A percentile compares a stretch with the other conserved stretches of the same genome.
Evolutionary conservation across 2,797 vertebrate species (phyloP).

Genomic region (Phyllotis vaccarum): DNA sequence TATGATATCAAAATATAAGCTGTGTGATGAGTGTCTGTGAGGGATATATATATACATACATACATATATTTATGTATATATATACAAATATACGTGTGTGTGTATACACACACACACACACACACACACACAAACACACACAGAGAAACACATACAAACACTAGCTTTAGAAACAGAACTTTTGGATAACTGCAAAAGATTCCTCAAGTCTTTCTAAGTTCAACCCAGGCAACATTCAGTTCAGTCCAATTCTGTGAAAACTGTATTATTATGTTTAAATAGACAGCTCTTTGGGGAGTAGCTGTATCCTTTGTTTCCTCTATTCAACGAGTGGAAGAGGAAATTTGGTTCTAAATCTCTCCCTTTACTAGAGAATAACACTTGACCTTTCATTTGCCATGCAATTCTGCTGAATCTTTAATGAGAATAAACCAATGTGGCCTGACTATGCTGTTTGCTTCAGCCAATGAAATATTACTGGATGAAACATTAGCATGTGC

Average conservation of each 20-base stretch:
- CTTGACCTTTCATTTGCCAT: constrained; percentile 1
- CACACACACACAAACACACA: background rate
- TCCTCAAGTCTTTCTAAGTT: constrained; percentile 48
- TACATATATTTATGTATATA: too few species aligned
- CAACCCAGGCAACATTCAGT: background rate
- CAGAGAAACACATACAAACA: too few species aligned
- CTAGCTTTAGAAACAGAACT: background rate
- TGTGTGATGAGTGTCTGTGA: background rate
- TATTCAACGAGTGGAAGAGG: background rate
- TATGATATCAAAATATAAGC: background rate
- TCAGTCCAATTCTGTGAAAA: constrained; percentile 45
- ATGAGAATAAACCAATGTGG: background rate
- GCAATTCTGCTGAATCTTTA: constrained; percentile 9
- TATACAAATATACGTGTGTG: too few species aligned
- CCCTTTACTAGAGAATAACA: constrained; percentile 27
- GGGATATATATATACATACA: too few species aligned
- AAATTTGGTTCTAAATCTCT: constrained; percentile 48
- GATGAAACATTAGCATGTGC: background rate
- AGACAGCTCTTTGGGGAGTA: background rate
- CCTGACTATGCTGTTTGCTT: background rate
- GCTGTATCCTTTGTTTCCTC: background rate
- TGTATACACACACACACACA: too few species aligned
- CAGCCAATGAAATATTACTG: background rate
- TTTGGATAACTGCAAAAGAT: background rate
- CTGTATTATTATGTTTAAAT: constrained; percentile 39